phyloP scores from a whole-genome alignment of 2,888 invertebrate genomes.

The Ceratothoa steindachneri region DNA sequence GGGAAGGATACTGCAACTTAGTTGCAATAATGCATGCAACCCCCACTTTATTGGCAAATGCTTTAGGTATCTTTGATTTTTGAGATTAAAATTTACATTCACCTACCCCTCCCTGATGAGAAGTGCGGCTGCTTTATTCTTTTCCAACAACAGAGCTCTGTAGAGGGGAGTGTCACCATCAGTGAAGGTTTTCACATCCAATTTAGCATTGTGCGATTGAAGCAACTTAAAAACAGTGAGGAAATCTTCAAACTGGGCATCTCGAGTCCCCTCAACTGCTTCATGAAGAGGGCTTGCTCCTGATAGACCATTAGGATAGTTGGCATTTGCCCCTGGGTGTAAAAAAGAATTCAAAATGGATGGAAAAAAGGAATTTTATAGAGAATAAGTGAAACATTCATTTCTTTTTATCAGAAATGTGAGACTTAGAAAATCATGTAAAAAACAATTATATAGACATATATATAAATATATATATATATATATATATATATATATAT shows the following conservation, averaged over 20 bases:
- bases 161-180: slow-evolving; percentile 59
- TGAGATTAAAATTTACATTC: neutral
- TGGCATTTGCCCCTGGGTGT: slow-evolving; percentile 59
- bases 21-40: too few species aligned
- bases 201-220: slow-evolving; percentile 56
- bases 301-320: slow-evolving; percentile 58
- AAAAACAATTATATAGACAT: too few species aligned
- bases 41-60: too few species aligned
- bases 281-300: slow-evolving; percentile 62
- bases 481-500: too few species aligned
- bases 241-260: slow-evolving; percentile 55
- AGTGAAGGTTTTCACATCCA: slow-evolving; percentile 54
- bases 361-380: neutral
- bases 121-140: slow-evolving; percentile 58
- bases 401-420: too few species aligned
- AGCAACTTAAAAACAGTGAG: slow-evolving; percentile 58
- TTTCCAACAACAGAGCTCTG: slow-evolving; percentile 58
- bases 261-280: slow-evolving; percentile 61
- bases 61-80: too few species aligned
- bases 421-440: too few species aligned
- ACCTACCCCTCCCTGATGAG: slow-evolving; percentile 60
- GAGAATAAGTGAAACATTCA: too few species aligned
- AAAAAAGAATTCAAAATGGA: too few species aligned
- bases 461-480: too few species aligned
- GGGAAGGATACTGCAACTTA: too few species aligned